Evolutionary conservation across 37 sponge, comb jelly and placozoan genomes (phyloP).

Genomic region (Amphimedon queenslandica): DNA sequence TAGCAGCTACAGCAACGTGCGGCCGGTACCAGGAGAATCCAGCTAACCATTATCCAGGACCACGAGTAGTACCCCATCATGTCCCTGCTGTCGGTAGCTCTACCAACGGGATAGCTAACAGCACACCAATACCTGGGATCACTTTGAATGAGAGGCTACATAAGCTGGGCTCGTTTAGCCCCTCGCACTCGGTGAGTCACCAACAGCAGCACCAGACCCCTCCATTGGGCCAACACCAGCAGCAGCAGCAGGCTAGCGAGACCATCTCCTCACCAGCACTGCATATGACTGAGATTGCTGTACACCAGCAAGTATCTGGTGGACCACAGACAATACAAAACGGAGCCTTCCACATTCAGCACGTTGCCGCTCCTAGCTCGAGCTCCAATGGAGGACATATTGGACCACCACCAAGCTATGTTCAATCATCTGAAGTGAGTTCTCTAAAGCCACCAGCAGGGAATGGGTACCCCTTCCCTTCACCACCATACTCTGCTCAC

Average conservation of each 20-base stretch:
- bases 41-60: no score
- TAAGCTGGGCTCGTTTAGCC: background rate
- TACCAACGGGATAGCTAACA: no score
- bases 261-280: background rate
- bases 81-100: no score
- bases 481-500: constrained; percentile 49
- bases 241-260: no score
- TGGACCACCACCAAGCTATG: background rate
- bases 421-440: no score
- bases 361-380: background rate
- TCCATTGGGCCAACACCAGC: background rate
- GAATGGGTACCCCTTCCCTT: constrained; percentile 28
- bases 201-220: background rate
- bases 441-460: no score
- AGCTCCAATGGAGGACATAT: background rate
- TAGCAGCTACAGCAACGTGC: constrained; percentile 2
- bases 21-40: background rate
- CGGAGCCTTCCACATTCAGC: background rate
- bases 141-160: no score
- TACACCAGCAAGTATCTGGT: background rate
- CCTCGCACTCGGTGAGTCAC: background rate
- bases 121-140: background rate
- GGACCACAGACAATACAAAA: background rate
- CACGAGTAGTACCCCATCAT: no score
- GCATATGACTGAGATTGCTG: background rate